Conservation (phyloP, 2,113 vertebrate species). For the Seriola rivoliana region DNA sequence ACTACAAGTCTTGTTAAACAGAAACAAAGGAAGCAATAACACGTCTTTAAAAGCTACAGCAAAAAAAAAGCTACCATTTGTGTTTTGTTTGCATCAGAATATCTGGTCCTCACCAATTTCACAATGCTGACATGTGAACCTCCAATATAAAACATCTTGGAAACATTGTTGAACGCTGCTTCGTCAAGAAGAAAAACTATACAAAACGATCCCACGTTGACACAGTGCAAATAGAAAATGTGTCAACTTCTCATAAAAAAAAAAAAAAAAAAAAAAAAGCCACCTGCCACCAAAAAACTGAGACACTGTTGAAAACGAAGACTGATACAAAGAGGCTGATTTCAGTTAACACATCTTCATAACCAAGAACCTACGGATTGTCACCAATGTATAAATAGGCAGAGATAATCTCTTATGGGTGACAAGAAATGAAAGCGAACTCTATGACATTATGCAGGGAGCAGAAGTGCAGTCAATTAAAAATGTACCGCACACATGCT, state of each 20-base stretch:
- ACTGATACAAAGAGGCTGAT: constrained; percentile 5
- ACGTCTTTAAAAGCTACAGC: background rate
- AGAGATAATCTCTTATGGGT: background rate
- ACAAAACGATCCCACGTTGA: background rate
- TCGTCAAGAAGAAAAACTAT: background rate
- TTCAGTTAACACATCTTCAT: constrained; percentile 41
- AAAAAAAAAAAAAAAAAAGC: background rate
- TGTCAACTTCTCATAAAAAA: background rate
- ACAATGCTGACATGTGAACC: background rate
- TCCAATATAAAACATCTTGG: background rate
- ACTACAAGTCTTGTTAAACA: background rate
- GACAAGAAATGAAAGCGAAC: constrained; percentile 3
- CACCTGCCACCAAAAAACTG: constrained; percentile 6
- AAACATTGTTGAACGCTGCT: background rate
- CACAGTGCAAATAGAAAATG: background rate
- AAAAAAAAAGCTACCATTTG: background rate
- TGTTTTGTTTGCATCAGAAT: background rate
- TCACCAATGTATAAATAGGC: constrained; percentile 32
- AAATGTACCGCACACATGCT: background rate
- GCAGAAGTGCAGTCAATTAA: constrained; percentile 10
- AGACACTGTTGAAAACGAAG: constrained; percentile 20
- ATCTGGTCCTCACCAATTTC: background rate
- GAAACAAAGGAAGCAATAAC: background rate
- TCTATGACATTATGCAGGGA: background rate
- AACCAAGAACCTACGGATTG: background rate